These are phyloP conservation scores for Hypomecis punctinalis DNA, from an alignment of 2,888 invertebrate genomes.

Conservation along the genomic window DNA sequence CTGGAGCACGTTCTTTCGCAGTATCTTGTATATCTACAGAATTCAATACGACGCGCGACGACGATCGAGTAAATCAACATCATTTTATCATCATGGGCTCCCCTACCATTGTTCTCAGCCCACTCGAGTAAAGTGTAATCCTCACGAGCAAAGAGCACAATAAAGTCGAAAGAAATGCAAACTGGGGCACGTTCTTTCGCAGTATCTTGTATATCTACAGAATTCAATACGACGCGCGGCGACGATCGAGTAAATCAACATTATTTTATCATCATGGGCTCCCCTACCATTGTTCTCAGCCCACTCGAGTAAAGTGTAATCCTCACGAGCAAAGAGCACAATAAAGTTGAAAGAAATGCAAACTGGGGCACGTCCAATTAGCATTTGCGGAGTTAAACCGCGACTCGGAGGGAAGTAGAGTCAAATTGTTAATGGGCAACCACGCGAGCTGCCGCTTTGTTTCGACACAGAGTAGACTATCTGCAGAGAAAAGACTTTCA, in stretches of 20 bases:
- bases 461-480: slow-evolving; percentile 1
- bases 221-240: too few species aligned
- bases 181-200: too few species aligned
- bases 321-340: not conserved
- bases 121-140: not conserved
- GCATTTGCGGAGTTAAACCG: slow-evolving; percentile 19
- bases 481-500: not conserved
- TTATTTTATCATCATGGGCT: too few species aligned
- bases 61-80: too few species aligned
- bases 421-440: slow-evolving; percentile 22
- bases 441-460: slow-evolving; percentile 20
- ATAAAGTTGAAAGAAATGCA: slow-evolving; percentile 7
- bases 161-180: slow-evolving; percentile 9
- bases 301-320: not conserved
- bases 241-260: too few species aligned
- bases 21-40: too few species aligned
- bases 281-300: too few species aligned
- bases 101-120: too few species aligned
- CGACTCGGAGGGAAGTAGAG: slow-evolving; percentile 23
- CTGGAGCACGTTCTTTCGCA: too few species aligned
- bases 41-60: too few species aligned
- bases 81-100: too few species aligned
- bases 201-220: too few species aligned
- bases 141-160: not conserved
- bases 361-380: slow-evolving; percentile 15